Conservation (phyloP, 2,888 invertebrate genomes). For the Ernsta delagoae region DNA sequence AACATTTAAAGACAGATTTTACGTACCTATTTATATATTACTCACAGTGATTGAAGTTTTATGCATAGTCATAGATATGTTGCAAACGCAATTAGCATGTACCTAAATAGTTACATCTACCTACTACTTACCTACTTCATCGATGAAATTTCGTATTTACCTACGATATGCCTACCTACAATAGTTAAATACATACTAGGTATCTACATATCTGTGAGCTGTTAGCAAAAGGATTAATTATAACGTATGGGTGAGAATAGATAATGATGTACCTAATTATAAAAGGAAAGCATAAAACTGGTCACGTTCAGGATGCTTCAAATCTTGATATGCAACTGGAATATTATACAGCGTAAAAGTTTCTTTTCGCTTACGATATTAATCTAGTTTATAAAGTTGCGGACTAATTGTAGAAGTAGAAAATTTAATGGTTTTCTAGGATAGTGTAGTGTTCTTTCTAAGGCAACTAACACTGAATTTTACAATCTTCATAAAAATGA, state of each 20-base stretch:
- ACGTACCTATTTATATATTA: neutral
- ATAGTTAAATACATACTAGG: too few species aligned
- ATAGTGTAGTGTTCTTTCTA: too few species aligned
- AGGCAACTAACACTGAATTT: too few species aligned
- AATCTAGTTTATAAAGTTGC: slow-evolving; percentile 23
- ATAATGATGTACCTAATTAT: slow-evolving; percentile 25
- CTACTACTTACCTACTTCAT: neutral
- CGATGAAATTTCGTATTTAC: neutral
- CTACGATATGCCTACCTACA: neutral
- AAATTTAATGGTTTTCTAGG: too few species aligned
- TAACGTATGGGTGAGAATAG: neutral
- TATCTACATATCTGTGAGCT: neutral
- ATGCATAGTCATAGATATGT: neutral
- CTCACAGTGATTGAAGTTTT: neutral
- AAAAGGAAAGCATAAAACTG: slow-evolving; percentile 17
- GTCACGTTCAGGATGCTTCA: slow-evolving; percentile 7
- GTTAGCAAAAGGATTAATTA: neutral
- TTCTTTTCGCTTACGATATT: slow-evolving; percentile 20
- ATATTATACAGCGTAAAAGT: slow-evolving; percentile 23
- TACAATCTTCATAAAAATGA: too few species aligned
- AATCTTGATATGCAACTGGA: slow-evolving; percentile 33
- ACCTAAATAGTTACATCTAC: too few species aligned
- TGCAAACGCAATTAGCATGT: too few species aligned
- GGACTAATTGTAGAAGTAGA: neutral
- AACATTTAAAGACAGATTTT: too few species aligned